A percentile compares a stretch with the other conserved stretches of the same genome.
Conservation (phyloP, 2,888 invertebrate species). For the Embidobia sp. region DNA sequence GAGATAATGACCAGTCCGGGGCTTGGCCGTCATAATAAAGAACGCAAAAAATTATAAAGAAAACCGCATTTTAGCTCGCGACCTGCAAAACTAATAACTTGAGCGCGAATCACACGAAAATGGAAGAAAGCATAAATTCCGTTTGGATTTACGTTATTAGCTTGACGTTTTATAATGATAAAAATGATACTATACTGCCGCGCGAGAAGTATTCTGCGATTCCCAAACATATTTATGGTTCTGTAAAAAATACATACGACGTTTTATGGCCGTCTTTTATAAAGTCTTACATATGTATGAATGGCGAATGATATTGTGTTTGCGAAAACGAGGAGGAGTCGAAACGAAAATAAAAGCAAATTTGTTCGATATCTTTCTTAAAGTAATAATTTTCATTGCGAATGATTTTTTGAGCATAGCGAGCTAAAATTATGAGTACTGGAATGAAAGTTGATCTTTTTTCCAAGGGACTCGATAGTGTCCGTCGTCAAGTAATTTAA, state of each 20-base stretch:
- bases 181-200: slow-evolving; percentile 61
- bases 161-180: slow-evolving; percentile 54
- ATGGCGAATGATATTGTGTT: slow-evolving; percentile 32
- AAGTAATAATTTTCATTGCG: no score
- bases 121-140: slow-evolving; percentile 59
- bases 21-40: slow-evolving; percentile 59
- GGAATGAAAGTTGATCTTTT: neutral
- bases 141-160: slow-evolving; percentile 57
- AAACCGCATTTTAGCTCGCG: slow-evolving; percentile 49
- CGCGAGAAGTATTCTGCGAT: slow-evolving; percentile 28
- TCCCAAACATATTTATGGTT: slow-evolving; percentile 53
- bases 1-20: slow-evolving; percentile 64
- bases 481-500: no score
- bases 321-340: neutral
- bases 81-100: slow-evolving; percentile 55
- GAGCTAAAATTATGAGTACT: no score
- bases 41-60: slow-evolving; percentile 61
- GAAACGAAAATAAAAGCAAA: neutral
- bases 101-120: slow-evolving; percentile 48
- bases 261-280: slow-evolving; percentile 49
- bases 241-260: slow-evolving; percentile 40
- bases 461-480: neutral
- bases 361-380: neutral
- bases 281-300: slow-evolving; percentile 56
- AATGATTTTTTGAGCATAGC: no score